Percentiles rank a stretch among this genome's conserved stretches.
Evolutionary conservation across 1,140 invertebrate genomes (phyloP).

Genomic region (Procambarus clarkii): DNA sequence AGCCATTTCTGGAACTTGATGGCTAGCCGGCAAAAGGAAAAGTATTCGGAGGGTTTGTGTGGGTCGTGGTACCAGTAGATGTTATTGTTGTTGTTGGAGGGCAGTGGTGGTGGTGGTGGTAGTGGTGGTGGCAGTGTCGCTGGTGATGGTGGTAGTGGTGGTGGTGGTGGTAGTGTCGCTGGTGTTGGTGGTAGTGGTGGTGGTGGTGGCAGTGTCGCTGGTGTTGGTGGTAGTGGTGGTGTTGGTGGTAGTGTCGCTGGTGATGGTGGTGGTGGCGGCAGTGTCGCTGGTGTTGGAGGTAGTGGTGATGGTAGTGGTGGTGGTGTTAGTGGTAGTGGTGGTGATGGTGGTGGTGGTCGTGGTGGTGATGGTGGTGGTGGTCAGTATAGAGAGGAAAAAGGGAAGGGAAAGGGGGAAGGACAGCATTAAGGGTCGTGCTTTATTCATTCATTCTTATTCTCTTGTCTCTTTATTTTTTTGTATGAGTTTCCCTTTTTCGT

Average conservation of each 20-base stretch:
- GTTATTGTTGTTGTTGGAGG: too few species aligned
- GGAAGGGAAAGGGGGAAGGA: background rate
- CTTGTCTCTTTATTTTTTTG: background rate
- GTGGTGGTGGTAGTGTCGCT: too few species aligned
- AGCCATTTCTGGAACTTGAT: background rate
- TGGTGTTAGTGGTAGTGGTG: too few species aligned
- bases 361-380: background rate
- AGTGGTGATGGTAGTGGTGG: too few species aligned
- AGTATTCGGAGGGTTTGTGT: background rate
- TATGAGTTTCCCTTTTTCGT: background rate
- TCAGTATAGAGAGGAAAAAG: background rate
- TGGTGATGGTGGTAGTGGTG: too few species aligned
- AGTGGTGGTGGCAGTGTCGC: background rate
- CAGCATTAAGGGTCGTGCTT: background rate
- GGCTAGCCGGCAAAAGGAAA: background rate
- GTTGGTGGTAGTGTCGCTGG: too few species aligned
- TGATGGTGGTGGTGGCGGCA: too few species aligned
- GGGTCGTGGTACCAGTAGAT: too few species aligned
- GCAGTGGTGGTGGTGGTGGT: background rate
- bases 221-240: too few species aligned
- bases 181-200: too few species aligned
- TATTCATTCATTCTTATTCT: background rate
- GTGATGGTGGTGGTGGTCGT: background rate
- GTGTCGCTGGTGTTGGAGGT: too few species aligned
- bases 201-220: too few species aligned